Evolutionary conservation across 1,140 invertebrate genomes (phyloP).

Genomic region (Hyles vespertilio): DNA sequence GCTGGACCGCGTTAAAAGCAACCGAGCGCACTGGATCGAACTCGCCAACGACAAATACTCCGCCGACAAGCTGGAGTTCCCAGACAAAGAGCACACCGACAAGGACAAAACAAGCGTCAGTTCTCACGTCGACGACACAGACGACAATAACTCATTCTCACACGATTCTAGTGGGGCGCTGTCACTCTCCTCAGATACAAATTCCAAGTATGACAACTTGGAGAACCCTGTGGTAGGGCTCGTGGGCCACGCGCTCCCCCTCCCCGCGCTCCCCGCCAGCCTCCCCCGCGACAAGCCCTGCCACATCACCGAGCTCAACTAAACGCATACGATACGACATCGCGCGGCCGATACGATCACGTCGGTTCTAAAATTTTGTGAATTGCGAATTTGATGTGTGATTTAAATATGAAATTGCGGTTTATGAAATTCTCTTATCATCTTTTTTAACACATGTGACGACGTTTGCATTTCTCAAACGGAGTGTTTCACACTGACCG

Average conservation of each 20-base stretch:
- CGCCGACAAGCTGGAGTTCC: conserved; percentile 52
- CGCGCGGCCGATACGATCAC: too few species aligned
- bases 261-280: conserved; percentile 42
- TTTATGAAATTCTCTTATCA: too few species aligned
- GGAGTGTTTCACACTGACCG: background rate
- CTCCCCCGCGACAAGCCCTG: conserved; percentile 54
- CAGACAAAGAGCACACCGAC: conserved; percentile 44
- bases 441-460: too few species aligned
- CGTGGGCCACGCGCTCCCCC: conserved; percentile 42
- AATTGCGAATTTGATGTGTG: too few species aligned
- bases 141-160: conserved; percentile 60
- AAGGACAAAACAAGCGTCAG: conserved; percentile 59
- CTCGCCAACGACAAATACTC: conserved; percentile 76
- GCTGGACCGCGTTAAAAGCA: conserved; percentile 88
- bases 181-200: conserved; percentile 62
- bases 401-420: too few species aligned
- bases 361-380: too few species aligned
- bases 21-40: conserved; percentile 89
- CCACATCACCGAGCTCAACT: conserved; percentile 57
- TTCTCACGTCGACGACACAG: conserved; percentile 57
- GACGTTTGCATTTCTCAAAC: too few species aligned
- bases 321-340: conserved; percentile 5
- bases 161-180: conserved; percentile 66
- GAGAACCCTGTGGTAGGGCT: conserved; percentile 68
- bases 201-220: conserved; percentile 65